Evolutionary conservation across 2,113 vertebrate species (phyloP), one percentile per base, ranked within the genome.

Genomic region (Cephalopterus ornatus): DNA sequence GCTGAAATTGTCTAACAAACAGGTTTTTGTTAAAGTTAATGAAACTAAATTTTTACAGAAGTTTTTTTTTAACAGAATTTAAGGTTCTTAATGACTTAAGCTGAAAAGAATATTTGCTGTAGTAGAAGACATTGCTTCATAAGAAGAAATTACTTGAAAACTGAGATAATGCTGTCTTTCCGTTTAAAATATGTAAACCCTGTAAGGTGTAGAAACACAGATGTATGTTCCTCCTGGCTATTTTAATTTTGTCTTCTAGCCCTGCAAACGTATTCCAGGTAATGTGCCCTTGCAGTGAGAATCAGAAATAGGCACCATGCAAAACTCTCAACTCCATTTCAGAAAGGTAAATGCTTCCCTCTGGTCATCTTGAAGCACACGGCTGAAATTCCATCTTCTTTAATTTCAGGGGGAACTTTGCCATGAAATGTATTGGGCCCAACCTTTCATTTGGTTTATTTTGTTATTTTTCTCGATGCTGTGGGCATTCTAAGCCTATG

Each of bases 261-360:
- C 37, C 63, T 72, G 61, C 44, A 75, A 12, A 93, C 1, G 3
- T 61, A n/a, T 33, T 86, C 39, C 67, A 44, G 2, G 8, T 80
- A 74, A 47, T 20, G 1, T 56, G 61, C 33, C 75, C 63, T 77
- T 52, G 52, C 55, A 84, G 63, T 42, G 55, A 72, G 68, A 81
- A 91, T 89, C 47, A 42, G 72, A 92, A 92, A 55, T 33, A 32
- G 61, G 65, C 32, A 77, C 39, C 26, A 5, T 26, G 28, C 39
- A 82, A 74, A 74, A 59, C 23, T 80, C 68, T 72, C 42, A 52
- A 20, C 72, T 72, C 63, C 16, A 21, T 90, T 92, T 88, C 7
- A 1, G 30, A 94, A 94, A 95, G 95, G 93, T 93, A 93, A 92
- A 85, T 4, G 10, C 28, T 93, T 93, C 72, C 72, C 85, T 92